Conservation (phyloP, 2,113 vertebrate species). For the Xyrauchen texanus region DNA sequence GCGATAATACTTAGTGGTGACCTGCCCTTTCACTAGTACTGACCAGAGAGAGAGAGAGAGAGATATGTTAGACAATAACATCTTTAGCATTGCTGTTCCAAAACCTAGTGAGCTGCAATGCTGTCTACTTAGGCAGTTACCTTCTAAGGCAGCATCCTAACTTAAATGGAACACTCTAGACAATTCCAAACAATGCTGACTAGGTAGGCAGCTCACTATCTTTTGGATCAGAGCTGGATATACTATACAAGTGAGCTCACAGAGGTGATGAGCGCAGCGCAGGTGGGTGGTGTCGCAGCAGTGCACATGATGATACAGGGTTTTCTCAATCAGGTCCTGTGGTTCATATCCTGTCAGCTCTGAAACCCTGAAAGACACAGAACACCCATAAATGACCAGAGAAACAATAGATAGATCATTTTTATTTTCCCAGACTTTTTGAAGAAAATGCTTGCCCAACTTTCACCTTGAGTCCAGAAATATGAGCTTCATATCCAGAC, state of each 20-base stretch:
- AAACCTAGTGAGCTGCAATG: too few species aligned
- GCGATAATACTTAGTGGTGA: conserved; percentile 96
- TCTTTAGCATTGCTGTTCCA: neutral
- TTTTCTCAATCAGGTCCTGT: conserved; percentile 98
- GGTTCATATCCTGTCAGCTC: conserved; percentile 97
- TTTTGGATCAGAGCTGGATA: neutral
- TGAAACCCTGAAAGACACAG: conserved; percentile 79
- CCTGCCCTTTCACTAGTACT: conserved; percentile 98
- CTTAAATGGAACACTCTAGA: too few species aligned
- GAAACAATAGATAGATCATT: too few species aligned
- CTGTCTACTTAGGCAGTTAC: too few species aligned
- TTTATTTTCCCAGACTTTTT: too few species aligned
- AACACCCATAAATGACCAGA: conserved; percentile 33
- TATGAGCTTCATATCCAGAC: conserved; percentile 97
- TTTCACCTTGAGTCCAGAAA: conserved; percentile 94
- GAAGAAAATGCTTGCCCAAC: neutral
- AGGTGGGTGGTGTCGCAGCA: conserved; percentile 96
- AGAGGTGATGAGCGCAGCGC: conserved; percentile 91
- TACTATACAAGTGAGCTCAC: conserved; percentile 75
- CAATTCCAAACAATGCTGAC: too few species aligned
- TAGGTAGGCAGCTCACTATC: too few species aligned
- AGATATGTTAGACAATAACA: neutral
- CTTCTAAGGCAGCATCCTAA: too few species aligned
- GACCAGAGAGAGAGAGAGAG: conserved; percentile 16
- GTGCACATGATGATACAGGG: conserved; percentile 95